Percentiles rank a stretch among this genome's conserved stretches.
These are phyloP conservation scores for Xestia rhomboidea DNA, from an alignment of 2,888 invertebrate species.

Conservation along the genomic window DNA sequence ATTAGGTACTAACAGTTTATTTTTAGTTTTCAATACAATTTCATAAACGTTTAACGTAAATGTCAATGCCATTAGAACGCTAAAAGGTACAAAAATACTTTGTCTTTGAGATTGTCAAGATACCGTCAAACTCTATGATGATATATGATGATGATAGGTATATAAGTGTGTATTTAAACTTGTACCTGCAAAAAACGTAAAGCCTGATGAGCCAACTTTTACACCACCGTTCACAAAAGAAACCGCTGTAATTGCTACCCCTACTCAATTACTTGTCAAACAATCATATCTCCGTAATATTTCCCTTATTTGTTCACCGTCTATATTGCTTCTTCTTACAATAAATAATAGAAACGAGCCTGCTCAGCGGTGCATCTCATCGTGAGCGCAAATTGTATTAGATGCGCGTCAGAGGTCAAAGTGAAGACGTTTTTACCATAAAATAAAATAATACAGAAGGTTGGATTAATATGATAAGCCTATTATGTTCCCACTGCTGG, in stretches of 20 bases:
- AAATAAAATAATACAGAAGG: conserved; percentile 21
- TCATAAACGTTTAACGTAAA: not conserved
- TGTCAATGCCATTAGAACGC: not conserved
- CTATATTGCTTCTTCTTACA: conserved; percentile 35
- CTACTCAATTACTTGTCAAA: conserved; percentile 17
- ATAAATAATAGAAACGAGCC: conserved; percentile 43
- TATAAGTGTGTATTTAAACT: not conserved
- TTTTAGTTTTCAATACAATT: not conserved
- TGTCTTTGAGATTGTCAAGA: not conserved
- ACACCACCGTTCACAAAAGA: not conserved
- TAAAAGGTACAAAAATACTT: not conserved
- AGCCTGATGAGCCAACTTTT: not conserved
- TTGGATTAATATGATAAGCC: not conserved
- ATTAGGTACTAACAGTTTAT: not conserved
- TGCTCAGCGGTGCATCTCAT: conserved; percentile 56
- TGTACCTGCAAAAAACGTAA: not conserved
- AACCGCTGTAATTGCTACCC: conserved; percentile 7
- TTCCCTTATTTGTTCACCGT: conserved; percentile 24
- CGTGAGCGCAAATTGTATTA: conserved; percentile 69
- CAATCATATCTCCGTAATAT: conserved; percentile 37
- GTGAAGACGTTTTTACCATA: not conserved
- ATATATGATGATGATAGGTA: no score
- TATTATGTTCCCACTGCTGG: no score
- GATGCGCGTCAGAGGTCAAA: conserved; percentile 62
- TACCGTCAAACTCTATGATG: not conserved